A percentile compares a stretch with the other conserved stretches of the same genome.
phyloP scores from a whole-genome alignment of 2,113 vertebrate genomes.

The Seriola quinqueradiata region DNA sequence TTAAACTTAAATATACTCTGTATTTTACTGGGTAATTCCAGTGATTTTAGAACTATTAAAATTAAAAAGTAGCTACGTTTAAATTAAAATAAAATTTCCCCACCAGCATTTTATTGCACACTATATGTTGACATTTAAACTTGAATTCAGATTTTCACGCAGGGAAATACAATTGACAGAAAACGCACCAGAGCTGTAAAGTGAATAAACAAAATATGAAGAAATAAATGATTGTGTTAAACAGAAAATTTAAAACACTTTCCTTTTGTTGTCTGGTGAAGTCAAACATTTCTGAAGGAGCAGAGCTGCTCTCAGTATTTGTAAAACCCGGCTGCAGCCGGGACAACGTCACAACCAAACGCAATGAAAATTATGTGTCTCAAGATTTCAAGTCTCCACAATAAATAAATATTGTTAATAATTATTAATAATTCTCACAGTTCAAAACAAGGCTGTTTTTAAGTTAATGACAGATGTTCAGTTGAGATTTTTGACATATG shows the following conservation, averaged over 20 bases:
- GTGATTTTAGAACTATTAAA: not conserved
- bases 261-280: not conserved
- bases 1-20: not conserved
- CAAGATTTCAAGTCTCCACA: not conserved
- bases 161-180: not conserved
- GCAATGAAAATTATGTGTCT: not conserved
- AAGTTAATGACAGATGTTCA: no score
- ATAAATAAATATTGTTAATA: no score
- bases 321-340: not conserved
- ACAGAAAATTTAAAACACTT: no score
- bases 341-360: not conserved
- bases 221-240: not conserved
- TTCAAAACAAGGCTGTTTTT: no score
- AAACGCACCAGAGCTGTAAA: not conserved
- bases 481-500: no score
- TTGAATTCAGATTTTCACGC: not conserved
- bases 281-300: not conserved
- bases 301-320: not conserved
- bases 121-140: not conserved
- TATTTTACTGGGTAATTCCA: not conserved
- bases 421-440: no score
- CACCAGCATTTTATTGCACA: not conserved
- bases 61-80: not conserved
- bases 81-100: not conserved
- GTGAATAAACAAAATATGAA: not conserved